A percentile compares a stretch with the other conserved stretches of the same genome.
These are phyloP conservation scores for Lagopus leucura DNA, from an alignment of 2,113 vertebrate species.

Conservation along the genomic window DNA sequence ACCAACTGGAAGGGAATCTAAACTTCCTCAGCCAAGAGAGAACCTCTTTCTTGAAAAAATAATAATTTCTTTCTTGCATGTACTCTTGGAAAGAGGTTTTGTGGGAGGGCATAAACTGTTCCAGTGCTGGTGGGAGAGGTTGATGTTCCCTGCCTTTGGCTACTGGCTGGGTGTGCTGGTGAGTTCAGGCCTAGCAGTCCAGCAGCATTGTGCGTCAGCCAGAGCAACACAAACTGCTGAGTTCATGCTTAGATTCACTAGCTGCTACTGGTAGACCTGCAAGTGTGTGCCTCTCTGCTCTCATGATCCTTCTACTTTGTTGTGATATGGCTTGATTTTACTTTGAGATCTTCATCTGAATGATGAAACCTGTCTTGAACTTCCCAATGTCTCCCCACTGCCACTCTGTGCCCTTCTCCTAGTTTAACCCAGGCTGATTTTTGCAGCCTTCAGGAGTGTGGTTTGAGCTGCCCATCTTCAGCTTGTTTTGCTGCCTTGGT, in stretches of 20 bases:
- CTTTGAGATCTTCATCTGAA: background rate
- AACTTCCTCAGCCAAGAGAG: background rate
- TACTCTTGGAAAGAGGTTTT: background rate
- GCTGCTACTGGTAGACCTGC: background rate
- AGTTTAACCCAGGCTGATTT: background rate
- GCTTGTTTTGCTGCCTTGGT: background rate
- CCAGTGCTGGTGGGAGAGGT: background rate
- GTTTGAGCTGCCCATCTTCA: background rate
- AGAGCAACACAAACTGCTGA: background rate
- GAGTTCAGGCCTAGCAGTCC: background rate
- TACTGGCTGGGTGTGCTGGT: rapidly evolving
- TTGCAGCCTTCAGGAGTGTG: background rate
- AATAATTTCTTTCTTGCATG: background rate
- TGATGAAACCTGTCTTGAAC: background rate
- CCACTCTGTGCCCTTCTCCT: background rate
- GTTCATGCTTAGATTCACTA: background rate
- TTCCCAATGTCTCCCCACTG: background rate
- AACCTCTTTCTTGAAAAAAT: background rate
- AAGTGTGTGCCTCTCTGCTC: background rate
- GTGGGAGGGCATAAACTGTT: rapidly evolving
- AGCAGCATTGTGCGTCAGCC: too few species aligned
- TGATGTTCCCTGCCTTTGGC: background rate
- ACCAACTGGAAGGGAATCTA: background rate
- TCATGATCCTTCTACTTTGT: background rate
- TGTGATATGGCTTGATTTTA: background rate